Percentiles rank a stretch among this genome's conserved stretches.
Conservation (phyloP, 2,797 vertebrate genomes). For the Gadopsis marmoratus region DNA sequence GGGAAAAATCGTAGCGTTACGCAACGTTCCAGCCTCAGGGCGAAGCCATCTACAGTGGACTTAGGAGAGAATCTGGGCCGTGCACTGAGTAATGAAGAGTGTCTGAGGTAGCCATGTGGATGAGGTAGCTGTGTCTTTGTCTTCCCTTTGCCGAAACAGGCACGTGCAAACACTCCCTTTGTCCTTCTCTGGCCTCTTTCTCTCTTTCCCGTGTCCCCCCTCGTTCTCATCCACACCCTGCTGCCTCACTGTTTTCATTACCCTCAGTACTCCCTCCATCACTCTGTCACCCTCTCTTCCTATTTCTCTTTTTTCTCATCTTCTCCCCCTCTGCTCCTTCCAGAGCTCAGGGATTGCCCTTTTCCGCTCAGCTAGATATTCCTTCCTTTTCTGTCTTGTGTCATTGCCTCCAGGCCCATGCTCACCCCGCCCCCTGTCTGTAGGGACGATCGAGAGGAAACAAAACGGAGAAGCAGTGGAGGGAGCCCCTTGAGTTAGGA, state of each 20-base stretch:
- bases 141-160: conserved; percentile 11
- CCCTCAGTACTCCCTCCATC: conserved; percentile 33
- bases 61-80: conserved; percentile 50
- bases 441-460: conserved; percentile 53
- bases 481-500: conserved; percentile 43
- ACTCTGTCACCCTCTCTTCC: conserved; percentile 39
- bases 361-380: conserved; percentile 53
- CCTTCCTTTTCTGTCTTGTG: conserved; percentile 54
- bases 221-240: conserved; percentile 3
- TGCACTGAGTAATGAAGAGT: conserved; percentile 42
- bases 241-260: conserved; percentile 38
- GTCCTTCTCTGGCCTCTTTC: conserved; percentile 15
- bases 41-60: conserved; percentile 34
- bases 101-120: conserved; percentile 36
- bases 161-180: conserved; percentile 7
- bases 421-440: conserved; percentile 37
- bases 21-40: conserved; percentile 46
- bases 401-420: conserved; percentile 43
- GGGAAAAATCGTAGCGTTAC: conserved; percentile 35
- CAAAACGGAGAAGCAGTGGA: conserved; percentile 50
- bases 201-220: not conserved
- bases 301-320: conserved; percentile 13
- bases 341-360: conserved; percentile 39
- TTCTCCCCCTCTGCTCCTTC: not conserved
- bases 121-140: conserved; percentile 37